These are phyloP conservation scores for Clepsis dumicolana DNA, from an alignment of 2,888 invertebrate genomes.

Conservation along the genomic window DNA sequence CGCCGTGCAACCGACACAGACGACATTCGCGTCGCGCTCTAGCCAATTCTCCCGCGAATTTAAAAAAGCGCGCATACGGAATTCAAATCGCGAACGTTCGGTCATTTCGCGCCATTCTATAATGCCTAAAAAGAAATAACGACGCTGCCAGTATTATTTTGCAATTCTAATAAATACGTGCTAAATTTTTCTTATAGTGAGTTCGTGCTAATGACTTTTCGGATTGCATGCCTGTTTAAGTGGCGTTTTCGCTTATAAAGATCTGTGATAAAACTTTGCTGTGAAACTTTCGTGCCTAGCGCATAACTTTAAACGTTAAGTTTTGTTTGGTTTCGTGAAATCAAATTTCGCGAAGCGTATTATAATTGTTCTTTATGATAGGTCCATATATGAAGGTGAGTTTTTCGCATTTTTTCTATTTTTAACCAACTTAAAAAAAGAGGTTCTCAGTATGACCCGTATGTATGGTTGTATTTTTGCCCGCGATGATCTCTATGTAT, in stretches of 20 bases:
- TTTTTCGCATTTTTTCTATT: conserved; percentile 51
- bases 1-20: conserved; percentile 74
- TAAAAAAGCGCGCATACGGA: conserved; percentile 63
- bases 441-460: too few species aligned
- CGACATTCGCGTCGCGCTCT: conserved; percentile 70
- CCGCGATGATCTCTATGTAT: too few species aligned
- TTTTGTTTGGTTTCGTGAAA: conserved; percentile 77
- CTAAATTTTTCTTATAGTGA: conserved; percentile 63
- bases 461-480: too few species aligned
- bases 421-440: too few species aligned
- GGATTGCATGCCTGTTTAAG: conserved; percentile 61
- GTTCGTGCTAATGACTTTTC: conserved; percentile 65
- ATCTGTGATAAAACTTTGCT: conserved; percentile 77
- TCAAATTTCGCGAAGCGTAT: conserved; percentile 78
- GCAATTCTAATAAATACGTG: conserved; percentile 55
- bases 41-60: conserved; percentile 71
- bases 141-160: conserved; percentile 32
- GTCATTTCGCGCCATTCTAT: conserved; percentile 51
- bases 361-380: conserved; percentile 82
- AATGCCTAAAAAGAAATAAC: conserved; percentile 84
- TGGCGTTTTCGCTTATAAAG: conserved; percentile 64
- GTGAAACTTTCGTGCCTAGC: conserved; percentile 66
- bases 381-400: conserved; percentile 86
- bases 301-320: conserved; percentile 48
- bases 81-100: conserved; percentile 55